Evolutionary conservation across 2,113 vertebrate species (phyloP).

Genomic region (Notothenia rossii): DNA sequence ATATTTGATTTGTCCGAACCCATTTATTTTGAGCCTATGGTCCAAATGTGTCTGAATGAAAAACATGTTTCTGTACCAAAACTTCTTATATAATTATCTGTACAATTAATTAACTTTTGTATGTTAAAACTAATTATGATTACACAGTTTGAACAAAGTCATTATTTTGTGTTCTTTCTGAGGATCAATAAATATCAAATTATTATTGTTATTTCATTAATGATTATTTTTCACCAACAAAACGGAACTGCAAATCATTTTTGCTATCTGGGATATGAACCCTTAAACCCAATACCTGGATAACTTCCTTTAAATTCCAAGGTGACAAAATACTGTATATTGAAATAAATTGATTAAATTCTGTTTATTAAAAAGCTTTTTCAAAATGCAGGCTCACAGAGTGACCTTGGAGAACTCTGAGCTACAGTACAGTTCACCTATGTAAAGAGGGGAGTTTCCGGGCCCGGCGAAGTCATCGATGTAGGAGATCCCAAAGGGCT

Average conservation of each 20-base stretch:
- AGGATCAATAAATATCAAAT: not conserved
- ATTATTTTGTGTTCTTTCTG: not conserved
- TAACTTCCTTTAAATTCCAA: not conserved
- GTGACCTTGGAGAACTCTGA: not conserved
- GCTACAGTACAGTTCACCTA: conserved; percentile 83
- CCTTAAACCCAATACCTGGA: not conserved
- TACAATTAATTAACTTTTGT: not conserved
- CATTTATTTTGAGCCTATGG: too few relatives aligned
- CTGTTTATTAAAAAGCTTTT: not conserved
- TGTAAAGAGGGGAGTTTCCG: conserved; percentile 92
- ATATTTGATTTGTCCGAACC: too few relatives aligned
- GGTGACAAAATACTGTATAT: not conserved
- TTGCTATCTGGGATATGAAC: not conserved
- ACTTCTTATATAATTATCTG: not conserved
- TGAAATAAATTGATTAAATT: not conserved
- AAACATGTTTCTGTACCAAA: not conserved
- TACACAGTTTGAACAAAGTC: not conserved
- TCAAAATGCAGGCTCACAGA: not conserved
- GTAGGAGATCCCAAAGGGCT: conserved; percentile 97
- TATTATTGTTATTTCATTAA: not conserved
- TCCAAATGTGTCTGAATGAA: not conserved
- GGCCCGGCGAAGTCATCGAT: conserved; percentile 93
- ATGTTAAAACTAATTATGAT: not conserved
- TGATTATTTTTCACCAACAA: not conserved
- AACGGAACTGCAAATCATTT: not conserved